Base-by-base conservation (phyloP, 2,888 invertebrate genomes). In the Phortica magna region DNA sequence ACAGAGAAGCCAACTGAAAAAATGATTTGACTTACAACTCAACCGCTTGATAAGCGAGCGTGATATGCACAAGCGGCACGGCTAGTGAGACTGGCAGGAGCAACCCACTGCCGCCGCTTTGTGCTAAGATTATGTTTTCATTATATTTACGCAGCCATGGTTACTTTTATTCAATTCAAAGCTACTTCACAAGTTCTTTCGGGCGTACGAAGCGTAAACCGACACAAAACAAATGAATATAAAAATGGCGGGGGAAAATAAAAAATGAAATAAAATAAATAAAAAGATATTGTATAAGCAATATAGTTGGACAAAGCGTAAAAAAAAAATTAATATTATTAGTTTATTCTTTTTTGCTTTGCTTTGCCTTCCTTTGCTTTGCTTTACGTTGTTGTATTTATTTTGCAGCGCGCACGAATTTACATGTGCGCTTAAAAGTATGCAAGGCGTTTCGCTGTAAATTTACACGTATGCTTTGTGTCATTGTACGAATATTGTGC, bases 71-170 rank as follows among this genome's bases (percentile, higher is more conserved):
- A 31, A 31, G 31, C 31, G 31, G 2, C 3, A 4, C 31, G 31
- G 31, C 5, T 31, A 4, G 31, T 2, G 31, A 31, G 31, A 31
- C 31, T 2, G 31, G 2, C 48, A 48, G 14, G 14, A 9, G 5
- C 3, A 48, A 9, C 9, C 9, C 48, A 14, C 48, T 9, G 48
- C 48, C 9, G 10, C 14, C 7, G 48, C 31, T 53, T 31, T 71
- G 70, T 71, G 31, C 83, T 80, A 81, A 85, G 85, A 87, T 89
- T 87, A 84, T 88, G 85, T 88, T 89, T 89, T 86, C 84, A 89
- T 89, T 89, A 88, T 88, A 89, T 87, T 89, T 88, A 85, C 81
- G 88, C 84, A 83, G 82, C 83, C 84, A 89, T 88, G 88, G 89
- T 83, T 86, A 89, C 89, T 83, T 85, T 83, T 84, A 87, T 84